Percentiles rank a stretch among this genome's conserved stretches.
Conservation (phyloP, 2,888 invertebrate genomes). For the Bursaphelenchus okinawaensis region DNA sequence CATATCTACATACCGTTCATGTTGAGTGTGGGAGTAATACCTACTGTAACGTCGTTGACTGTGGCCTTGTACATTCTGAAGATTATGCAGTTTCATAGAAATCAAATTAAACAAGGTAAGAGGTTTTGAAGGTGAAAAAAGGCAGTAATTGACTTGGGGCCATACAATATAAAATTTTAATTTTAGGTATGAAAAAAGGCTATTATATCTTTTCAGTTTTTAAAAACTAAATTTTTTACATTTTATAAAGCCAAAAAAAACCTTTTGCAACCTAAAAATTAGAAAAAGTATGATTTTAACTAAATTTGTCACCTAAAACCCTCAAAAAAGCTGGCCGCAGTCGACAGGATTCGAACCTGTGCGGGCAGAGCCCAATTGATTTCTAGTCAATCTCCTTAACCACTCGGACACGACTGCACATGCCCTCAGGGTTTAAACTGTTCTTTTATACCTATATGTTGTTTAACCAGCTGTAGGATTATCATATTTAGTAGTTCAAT, state of each 20-base stretch:
- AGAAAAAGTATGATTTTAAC: too few species aligned
- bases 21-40: slow-evolving; percentile 48
- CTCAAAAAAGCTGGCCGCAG: too few species aligned
- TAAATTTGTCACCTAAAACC: too few species aligned
- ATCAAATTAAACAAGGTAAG: slow-evolving; percentile 39
- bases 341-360: slow-evolving; percentile 55
- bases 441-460: too few species aligned
- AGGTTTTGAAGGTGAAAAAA: neutral
- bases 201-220: too few species aligned
- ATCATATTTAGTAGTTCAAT: too few species aligned
- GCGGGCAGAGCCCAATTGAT: slow-evolving; percentile 57
- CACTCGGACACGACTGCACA: slow-evolving; percentile 53
- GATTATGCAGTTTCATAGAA: slow-evolving; percentile 45
- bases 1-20: slow-evolving; percentile 38
- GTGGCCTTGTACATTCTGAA: slow-evolving; percentile 54
- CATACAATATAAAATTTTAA: neutral
- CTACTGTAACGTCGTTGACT: slow-evolving; percentile 49
- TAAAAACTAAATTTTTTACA: too few species aligned
- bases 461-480: too few species aligned
- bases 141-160: neutral
- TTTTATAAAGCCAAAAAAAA: too few species aligned
- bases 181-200: too few species aligned
- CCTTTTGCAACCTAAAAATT: too few species aligned
- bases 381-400: slow-evolving; percentile 58
- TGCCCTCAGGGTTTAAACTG: too few species aligned